phyloP scores from a whole-genome alignment of 2,888 invertebrate genomes.

The Ligdia adustata region DNA sequence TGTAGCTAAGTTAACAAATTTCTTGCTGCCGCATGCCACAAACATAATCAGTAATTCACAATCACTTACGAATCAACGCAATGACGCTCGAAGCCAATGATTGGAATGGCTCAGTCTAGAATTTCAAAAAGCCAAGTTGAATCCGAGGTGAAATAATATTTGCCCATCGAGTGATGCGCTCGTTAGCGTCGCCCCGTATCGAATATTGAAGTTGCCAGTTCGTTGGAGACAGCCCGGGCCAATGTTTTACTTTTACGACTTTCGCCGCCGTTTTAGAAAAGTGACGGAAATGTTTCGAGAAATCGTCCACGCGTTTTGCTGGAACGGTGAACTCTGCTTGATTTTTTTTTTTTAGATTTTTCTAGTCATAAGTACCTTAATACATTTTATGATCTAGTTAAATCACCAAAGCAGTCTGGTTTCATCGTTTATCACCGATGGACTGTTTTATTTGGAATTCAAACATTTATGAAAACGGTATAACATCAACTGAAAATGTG shows the following conservation, averaged over 20 bases:
- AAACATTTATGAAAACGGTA: constrained; percentile 27
- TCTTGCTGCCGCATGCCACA: too few species aligned
- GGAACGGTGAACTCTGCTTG: too few species aligned
- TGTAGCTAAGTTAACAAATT: too few species aligned
- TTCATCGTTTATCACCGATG: background rate
- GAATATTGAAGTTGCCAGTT: constrained; percentile 73
- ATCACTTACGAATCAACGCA: too few species aligned
- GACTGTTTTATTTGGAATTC: constrained; percentile 2
- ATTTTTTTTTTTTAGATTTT: too few species aligned
- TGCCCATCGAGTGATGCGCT: constrained; percentile 61
- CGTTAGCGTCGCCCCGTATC: constrained; percentile 63
- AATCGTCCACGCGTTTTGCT: too few species aligned
- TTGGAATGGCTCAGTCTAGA: background rate
- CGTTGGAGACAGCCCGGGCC: constrained; percentile 60
- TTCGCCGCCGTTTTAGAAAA: background rate
- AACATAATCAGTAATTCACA: background rate
- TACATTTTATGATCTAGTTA: too few species aligned
- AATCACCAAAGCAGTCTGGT: too few species aligned
- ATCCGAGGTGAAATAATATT: constrained; percentile 61
- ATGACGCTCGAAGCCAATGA: background rate
- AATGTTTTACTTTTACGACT: constrained; percentile 50
- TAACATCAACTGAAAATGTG: too few species aligned
- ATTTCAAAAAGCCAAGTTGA: constrained; percentile 34
- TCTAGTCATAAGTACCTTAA: too few species aligned
- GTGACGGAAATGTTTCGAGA: background rate